Conservation (phyloP, 2,888 invertebrate species). For the Ophion ventricosus region DNA sequence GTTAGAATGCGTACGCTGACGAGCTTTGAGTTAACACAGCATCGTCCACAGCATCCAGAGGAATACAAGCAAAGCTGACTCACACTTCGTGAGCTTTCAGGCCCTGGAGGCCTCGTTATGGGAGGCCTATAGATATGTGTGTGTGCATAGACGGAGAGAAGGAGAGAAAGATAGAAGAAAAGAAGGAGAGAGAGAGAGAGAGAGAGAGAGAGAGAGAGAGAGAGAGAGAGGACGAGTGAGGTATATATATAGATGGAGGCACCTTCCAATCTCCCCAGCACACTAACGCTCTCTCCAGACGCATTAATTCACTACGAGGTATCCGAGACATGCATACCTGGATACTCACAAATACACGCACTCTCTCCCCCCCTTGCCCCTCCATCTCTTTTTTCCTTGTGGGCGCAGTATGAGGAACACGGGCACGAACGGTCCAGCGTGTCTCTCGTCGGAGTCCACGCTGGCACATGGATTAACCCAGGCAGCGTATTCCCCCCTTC, state of each 20-base stretch:
- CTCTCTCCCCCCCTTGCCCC: background rate
- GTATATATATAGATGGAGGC: constrained; percentile 16
- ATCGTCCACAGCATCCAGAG: constrained; percentile 52
- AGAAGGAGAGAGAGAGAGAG: no score
- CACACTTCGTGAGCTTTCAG: constrained; percentile 54
- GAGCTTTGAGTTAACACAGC: constrained; percentile 10
- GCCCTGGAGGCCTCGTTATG: constrained; percentile 23
- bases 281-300: constrained; percentile 55
- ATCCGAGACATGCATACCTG: constrained; percentile 43
- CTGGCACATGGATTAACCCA: constrained; percentile 47
- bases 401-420: constrained; percentile 2
- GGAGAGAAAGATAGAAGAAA: no score
- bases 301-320: constrained; percentile 62
- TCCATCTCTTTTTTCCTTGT: background rate
- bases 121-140: no score
- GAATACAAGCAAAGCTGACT: constrained; percentile 56
- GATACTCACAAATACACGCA: constrained; percentile 24
- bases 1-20: constrained; percentile 2
- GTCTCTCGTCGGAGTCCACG: constrained; percentile 34
- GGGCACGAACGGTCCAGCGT: constrained; percentile 52
- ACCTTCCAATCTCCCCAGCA: constrained; percentile 54
- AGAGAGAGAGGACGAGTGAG: no score
- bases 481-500: constrained; percentile 36
- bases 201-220: no score
- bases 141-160: no score